Conservation (phyloP, 2,113 vertebrate species). For the Egretta garzetta region DNA sequence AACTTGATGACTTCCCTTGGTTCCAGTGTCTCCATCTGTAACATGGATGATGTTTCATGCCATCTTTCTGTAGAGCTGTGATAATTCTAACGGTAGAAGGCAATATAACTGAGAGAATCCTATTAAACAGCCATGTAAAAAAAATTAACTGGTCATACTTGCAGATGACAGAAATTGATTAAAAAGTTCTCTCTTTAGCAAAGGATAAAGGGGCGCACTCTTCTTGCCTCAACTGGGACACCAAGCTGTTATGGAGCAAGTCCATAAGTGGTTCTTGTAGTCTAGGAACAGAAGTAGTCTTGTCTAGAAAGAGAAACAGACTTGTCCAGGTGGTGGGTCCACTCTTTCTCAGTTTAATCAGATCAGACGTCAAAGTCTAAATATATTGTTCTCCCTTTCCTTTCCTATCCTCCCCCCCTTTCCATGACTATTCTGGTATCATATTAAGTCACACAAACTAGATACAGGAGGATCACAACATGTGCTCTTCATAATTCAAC, state of each 20-base stretch:
- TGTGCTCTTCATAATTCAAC: background rate
- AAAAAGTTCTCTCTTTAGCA: background rate
- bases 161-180: background rate
- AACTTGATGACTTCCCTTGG: background rate
- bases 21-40: background rate
- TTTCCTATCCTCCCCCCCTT: rapidly evolving
- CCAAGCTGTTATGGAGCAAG: background rate
- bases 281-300: background rate
- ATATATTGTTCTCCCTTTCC: background rate
- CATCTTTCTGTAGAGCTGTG: background rate
- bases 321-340: background rate
- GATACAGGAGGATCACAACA: background rate
- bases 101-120: background rate
- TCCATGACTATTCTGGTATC: background rate
- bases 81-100: background rate
- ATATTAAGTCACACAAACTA: background rate
- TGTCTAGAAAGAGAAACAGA: background rate
- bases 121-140: background rate
- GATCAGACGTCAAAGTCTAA: background rate
- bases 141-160: background rate
- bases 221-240: background rate
- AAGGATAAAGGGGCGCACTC: rapidly evolving
- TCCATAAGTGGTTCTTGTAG: rapidly evolving
- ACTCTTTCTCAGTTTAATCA: background rate
- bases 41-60: background rate